Evolutionary conservation across 2,797 vertebrate genomes (phyloP), one percentile per base, ranked within the genome.

Genomic region (Momotus momota): DNA sequence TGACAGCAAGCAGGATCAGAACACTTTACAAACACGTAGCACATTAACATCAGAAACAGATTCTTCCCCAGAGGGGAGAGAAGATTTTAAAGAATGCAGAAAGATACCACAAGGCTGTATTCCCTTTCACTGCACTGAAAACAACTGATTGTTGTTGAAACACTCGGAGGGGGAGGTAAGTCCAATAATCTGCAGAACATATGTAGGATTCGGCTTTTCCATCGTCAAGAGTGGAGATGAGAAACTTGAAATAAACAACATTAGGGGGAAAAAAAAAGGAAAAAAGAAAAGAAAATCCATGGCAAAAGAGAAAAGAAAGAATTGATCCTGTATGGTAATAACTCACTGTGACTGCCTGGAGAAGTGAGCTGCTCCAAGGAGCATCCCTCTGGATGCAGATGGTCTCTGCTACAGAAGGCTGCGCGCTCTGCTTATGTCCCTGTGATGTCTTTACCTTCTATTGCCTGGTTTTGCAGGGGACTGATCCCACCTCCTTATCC

Each of bases 11-110:
- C 82, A 81, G 93, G 81, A 95, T 85, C 91, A 51, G 91, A 90
- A 90, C 43, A 52, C 83, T 96, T 94, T 71, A 81, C n/a, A 75
- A 87, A 86, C 73, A 73, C 40, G 3, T 65, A 88, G 31, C 87
- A 86, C 85, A 94, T 97, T 91, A 96, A 83, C 89, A 86, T 96
- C 78, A 93, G 90, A 97, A 96, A 87, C 74, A 72, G 78, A 96
- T 94, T 86, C 91, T 92, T 86, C 83, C 85, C 70, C 48, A 57
- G 82, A 72, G 85, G 89, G 55, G 13, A 73, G 69, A 79, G 49
- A 93, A 95, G 79, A 93, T 57, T 85, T 93, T 96, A 40, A 95
- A 79, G 83, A 86, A 94, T 92, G 90, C 64, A 66, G 60, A 74
- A 90, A 65, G 85, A 96, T 69, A 83, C 95, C 79, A 83, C 89